Percentiles rank a stretch among this genome's conserved stretches.
Conservation (phyloP, 2,113 vertebrate species). For the Phalacrocorax carbo region DNA sequence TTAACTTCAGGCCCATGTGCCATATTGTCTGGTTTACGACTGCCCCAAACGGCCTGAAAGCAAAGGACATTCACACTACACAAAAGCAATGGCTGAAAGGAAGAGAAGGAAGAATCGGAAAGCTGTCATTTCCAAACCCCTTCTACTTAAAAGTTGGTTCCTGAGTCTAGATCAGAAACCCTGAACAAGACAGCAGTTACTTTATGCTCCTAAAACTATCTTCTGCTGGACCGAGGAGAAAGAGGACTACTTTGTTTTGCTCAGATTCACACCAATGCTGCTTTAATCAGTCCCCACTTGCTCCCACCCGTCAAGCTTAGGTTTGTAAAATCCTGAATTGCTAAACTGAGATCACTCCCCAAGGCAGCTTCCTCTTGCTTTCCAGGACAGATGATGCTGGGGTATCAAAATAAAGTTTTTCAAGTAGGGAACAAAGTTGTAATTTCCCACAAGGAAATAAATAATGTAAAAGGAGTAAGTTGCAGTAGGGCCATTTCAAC, state of each 20-base stretch:
- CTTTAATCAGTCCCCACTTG: neutral
- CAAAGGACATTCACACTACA: conserved; percentile 18
- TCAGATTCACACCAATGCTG: neutral
- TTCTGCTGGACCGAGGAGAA: neutral
- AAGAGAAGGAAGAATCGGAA: neutral
- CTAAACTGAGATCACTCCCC: neutral
- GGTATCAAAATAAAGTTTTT: neutral
- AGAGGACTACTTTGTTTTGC: neutral
- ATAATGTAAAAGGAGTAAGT: neutral
- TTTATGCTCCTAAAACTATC: neutral
- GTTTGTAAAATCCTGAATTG: neutral
- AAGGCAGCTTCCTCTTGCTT: neutral
- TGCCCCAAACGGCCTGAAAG: conserved; percentile 50
- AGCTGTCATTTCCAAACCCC: conserved; percentile 8
- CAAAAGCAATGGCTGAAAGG: conserved; percentile 44
- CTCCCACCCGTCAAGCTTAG: neutral
- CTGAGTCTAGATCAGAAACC: neutral
- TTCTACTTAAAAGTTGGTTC: neutral
- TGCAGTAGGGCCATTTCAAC: neutral
- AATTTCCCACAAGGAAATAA: neutral
- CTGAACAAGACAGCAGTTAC: neutral
- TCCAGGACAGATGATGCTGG: neutral
- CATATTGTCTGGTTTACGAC: conserved; percentile 29
- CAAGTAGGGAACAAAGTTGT: neutral
- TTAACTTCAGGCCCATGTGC: conserved; percentile 7